Evolutionary conservation across 1,140 invertebrate species (phyloP), one percentile per base, ranked within the genome.

Genomic region (Hormaphis cornu): DNA sequence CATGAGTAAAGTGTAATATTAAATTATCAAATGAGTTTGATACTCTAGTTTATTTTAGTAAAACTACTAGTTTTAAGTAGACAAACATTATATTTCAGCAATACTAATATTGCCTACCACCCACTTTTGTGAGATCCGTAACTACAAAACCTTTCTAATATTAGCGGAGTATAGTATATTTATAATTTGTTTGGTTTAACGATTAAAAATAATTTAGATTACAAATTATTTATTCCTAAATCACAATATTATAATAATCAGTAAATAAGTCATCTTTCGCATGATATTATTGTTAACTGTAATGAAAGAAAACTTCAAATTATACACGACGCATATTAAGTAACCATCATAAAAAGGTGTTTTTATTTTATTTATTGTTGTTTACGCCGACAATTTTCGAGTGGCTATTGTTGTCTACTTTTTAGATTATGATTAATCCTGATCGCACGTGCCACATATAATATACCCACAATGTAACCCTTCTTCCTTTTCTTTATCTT

Each of bases 341-440:
- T 48, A 24, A 46, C 18, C 22, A 66, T 66, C 28, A 48, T 22
- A 28, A 66, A 35, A 66, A 28, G 50, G 61, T 24, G 61, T 66
- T 33, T 63, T 28, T 48, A 48, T 50, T 10, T 35, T n/a, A n/a
- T n/a, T n/a, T n/a, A n/a, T 66, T 66, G 50, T 66, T 66, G 44
- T 66, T 66, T 66, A 66, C 28, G 44, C 61, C 24, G 7, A 66
- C 61, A 66, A 66, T 66, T 66, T 66, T 66, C 28, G 2, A 35
- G 28, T 12, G n/a, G 26, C 61, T 50, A 66, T 66, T 66, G 59
- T 63, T 63, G 61, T 66, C 44, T 48, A 30, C 35, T 66, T 66
- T 66, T 35, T 50, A 66, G 44, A 48, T 35, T 48, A 33, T 66
- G 46, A 66, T 66, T 66, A 66, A 50, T 66, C 44, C 61, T 33